phyloP scores from a whole-genome alignment of 2,797 vertebrate genomes.

The Melanotaenia pygmaea region DNA sequence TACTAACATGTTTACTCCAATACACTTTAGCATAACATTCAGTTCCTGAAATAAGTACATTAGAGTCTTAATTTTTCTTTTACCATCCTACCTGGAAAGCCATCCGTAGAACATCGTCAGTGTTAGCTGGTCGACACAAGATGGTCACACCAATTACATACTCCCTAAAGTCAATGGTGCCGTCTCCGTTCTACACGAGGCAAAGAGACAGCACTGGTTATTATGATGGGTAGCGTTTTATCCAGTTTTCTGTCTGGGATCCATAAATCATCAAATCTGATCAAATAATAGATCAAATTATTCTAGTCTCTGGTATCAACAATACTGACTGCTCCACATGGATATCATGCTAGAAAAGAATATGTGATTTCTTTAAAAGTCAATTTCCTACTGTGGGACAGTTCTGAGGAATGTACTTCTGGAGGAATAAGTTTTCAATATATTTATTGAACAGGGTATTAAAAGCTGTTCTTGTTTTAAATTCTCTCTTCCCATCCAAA shows the following conservation, averaged over 20 bases:
- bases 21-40: neutral
- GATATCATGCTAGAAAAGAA: neutral
- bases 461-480: conserved; percentile 2
- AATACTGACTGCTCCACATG: neutral
- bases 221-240: neutral
- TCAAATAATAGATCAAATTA: neutral
- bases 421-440: neutral
- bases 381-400: neutral
- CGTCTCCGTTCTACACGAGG: conserved; percentile 87
- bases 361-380: neutral
- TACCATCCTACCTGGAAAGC: conserved; percentile 89
- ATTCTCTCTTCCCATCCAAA: neutral
- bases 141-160: conserved; percentile 98
- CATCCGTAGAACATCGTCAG: conserved; percentile 92
- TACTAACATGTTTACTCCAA: neutral
- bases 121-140: conserved; percentile 94
- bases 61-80: neutral
- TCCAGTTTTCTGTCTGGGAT: neutral
- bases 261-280: neutral
- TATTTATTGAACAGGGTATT: neutral
- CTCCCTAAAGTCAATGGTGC: conserved; percentile 97
- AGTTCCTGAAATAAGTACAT: neutral
- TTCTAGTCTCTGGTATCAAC: neutral
- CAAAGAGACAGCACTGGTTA: conserved; percentile 3
- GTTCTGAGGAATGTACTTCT: neutral